Evolutionary conservation across 2,888 invertebrate genomes (phyloP).

Genomic region (Parascotia fuliginaria): DNA sequence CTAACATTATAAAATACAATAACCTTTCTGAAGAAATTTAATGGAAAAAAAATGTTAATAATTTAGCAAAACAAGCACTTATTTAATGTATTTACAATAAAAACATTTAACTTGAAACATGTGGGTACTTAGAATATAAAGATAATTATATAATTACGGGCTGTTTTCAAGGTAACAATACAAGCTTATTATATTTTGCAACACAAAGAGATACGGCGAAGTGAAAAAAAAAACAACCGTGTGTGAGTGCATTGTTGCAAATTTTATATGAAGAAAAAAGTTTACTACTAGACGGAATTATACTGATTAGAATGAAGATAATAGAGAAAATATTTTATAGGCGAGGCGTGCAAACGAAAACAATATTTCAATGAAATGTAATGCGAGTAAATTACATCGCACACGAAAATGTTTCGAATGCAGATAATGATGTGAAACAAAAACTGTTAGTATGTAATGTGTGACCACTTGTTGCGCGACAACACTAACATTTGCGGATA

Average conservation of each 20-base stretch:
- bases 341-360: conserved; percentile 35
- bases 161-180: conserved; percentile 9
- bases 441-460: not conserved
- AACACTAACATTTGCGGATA: not conserved
- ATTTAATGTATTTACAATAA: not conserved
- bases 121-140: conserved; percentile 1
- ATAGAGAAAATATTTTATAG: conserved; percentile 40
- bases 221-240: conserved; percentile 22
- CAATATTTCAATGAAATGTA: conserved; percentile 29
- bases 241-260: conserved; percentile 34
- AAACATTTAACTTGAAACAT: not conserved
- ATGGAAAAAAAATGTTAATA: not conserved
- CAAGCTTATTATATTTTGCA: conserved; percentile 23
- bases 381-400: conserved; percentile 23
- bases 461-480: not conserved
- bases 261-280: conserved; percentile 41
- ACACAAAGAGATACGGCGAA: conserved; percentile 13
- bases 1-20: too few relatives aligned
- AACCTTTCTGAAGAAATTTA: too few relatives aligned
- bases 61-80: not conserved
- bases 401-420: conserved; percentile 28
- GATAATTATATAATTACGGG: conserved; percentile 1
- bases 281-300: conserved; percentile 36
- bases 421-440: conserved; percentile 15
- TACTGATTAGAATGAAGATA: conserved; percentile 47